phyloP scores from a whole-genome alignment of 2,797 vertebrate species.

The Coccyzus lansbergi region DNA sequence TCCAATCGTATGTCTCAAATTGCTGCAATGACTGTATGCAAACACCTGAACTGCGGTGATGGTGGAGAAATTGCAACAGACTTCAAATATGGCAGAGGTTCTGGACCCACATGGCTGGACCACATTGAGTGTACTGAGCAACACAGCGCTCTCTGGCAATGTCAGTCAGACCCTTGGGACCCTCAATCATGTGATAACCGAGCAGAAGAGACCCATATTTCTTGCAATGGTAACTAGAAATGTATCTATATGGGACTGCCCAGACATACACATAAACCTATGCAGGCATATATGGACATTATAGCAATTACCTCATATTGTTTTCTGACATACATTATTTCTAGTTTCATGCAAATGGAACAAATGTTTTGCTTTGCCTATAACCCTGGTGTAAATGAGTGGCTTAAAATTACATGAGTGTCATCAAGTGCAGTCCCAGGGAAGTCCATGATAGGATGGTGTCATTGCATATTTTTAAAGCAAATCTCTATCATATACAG shows the following conservation, averaged over 20 bases:
- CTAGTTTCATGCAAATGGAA: neutral
- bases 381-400: neutral
- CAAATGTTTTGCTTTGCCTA: neutral
- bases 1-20: slow-evolving; percentile 47
- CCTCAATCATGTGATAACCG: slow-evolving; percentile 17
- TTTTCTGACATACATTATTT: neutral
- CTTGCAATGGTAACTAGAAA: slow-evolving; percentile 58
- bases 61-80: neutral
- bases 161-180: slow-evolving; percentile 65
- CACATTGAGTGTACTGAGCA: slow-evolving; percentile 37
- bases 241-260: neutral
- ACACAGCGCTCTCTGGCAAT: slow-evolving; percentile 50
- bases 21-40: slow-evolving; percentile 31
- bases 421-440: neutral
- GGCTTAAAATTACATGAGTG: neutral
- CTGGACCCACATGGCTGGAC: slow-evolving; percentile 57
- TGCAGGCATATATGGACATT: neutral
- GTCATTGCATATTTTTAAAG: neutral
- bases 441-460: neutral
- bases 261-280: neutral
- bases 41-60: slow-evolving; percentile 42
- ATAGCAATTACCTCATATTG: neutral
- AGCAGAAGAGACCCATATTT: slow-evolving; percentile 62
- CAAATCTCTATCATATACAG: neutral
- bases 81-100: neutral